Conservation (phyloP, 2,797 vertebrate genomes). For the Buphagus erythrorhynchus region DNA sequence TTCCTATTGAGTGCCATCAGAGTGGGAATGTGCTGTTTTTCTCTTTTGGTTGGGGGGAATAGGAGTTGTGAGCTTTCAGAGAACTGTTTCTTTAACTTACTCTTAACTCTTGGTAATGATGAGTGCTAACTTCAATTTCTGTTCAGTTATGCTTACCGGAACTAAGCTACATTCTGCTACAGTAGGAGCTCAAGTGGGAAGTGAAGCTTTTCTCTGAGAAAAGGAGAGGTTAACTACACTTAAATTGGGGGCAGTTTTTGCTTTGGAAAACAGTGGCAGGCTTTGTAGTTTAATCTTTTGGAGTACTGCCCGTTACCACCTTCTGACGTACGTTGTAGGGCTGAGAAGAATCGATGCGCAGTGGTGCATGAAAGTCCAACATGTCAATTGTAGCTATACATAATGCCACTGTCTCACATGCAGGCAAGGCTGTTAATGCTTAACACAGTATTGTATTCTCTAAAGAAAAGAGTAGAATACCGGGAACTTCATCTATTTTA, state of each 20-base stretch:
- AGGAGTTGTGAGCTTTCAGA: background rate
- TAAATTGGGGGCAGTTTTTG: background rate
- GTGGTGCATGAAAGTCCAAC: background rate
- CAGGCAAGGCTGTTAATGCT: conserved; percentile 23
- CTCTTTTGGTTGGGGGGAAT: accelerated
- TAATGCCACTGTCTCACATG: background rate
- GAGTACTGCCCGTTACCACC: background rate
- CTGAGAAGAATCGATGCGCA: conserved; percentile 12
- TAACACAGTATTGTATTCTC: background rate
- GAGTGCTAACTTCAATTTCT: background rate
- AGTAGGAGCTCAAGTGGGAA: background rate
- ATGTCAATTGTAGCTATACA: background rate
- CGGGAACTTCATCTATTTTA: background rate
- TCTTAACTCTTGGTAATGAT: background rate
- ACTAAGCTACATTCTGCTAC: background rate
- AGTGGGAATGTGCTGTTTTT: background rate
- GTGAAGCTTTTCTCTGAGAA: background rate
- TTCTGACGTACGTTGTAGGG: background rate
- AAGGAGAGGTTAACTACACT: conserved; percentile 25
- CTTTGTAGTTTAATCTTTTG: conserved; percentile 50
- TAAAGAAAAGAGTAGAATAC: background rate
- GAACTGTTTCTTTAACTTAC: background rate
- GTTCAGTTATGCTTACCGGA: background rate
- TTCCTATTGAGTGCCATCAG: background rate
- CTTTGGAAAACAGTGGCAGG: background rate